Percentiles rank a stretch among this genome's conserved stretches.
Evolutionary conservation across 2,797 vertebrate species (phyloP).

Genomic region (Pangasius larnaudii): DNA sequence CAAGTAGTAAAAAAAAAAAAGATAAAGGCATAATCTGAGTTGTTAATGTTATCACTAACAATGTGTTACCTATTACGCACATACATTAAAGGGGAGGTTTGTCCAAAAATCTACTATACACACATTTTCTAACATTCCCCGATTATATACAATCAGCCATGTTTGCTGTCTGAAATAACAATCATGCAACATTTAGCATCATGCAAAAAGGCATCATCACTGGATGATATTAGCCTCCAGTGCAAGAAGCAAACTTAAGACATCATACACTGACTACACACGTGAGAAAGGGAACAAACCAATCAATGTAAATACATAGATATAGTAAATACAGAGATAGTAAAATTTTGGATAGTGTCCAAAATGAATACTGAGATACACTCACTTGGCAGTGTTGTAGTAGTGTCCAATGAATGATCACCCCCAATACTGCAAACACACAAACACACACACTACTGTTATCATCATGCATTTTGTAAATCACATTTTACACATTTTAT

Average conservation of each 20-base stretch:
- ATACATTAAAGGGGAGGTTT: background rate
- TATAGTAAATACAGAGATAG: background rate
- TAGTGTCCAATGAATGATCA: constrained; percentile 75
- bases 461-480: background rate
- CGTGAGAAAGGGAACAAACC: background rate
- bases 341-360: background rate
- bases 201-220: background rate
- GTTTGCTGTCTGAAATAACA: background rate
- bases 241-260: background rate
- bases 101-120: background rate
- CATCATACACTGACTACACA: background rate
- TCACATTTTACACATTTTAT: background rate
- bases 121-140: background rate
- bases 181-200: background rate
- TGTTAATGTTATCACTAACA: background rate
- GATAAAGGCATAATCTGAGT: background rate
- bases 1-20: background rate
- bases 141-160: background rate
- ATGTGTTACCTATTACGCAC: background rate
- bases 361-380: constrained; percentile 46
- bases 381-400: constrained; percentile 89
- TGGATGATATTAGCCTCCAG: background rate
- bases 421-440: constrained; percentile 82
- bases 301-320: background rate
- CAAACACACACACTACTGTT: constrained; percentile 10